Evolutionary conservation across 2,888 invertebrate genomes (phyloP).

Genomic region (Megamerina dolium): DNA sequence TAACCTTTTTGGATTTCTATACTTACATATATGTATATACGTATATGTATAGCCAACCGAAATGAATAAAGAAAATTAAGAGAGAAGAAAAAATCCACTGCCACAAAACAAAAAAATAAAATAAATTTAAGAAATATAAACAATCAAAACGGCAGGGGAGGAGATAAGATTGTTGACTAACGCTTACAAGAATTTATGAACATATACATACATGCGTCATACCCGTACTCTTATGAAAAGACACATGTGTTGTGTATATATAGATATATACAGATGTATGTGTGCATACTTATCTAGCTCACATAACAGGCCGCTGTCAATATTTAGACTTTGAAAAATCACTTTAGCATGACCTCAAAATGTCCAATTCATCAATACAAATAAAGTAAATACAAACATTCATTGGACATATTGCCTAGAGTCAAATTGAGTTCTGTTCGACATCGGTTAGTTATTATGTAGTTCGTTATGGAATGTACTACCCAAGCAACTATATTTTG

Average conservation of each 20-base stretch:
- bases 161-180: constrained; percentile 6
- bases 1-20: too few species aligned
- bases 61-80: neutral
- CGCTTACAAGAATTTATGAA: too few species aligned
- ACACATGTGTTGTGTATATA: too few species aligned
- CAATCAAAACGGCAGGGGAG: neutral
- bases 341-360: constrained; percentile 41
- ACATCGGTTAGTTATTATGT: too few species aligned
- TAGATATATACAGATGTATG: neutral
- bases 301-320: constrained; percentile 1
- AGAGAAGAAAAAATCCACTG: neutral
- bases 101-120: neutral
- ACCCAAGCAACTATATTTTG: too few species aligned
- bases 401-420: too few species aligned
- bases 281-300: neutral
- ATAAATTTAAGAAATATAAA: neutral
- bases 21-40: too few species aligned
- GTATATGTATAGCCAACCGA: too few species aligned
- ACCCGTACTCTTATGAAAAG: too few species aligned
- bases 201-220: neutral
- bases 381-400: constrained; percentile 25
- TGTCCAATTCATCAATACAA: constrained; percentile 41
- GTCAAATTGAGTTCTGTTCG: too few species aligned
- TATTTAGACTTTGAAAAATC: constrained; percentile 39
- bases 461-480: too few species aligned